These are phyloP conservation scores for Eupithecia tripunctaria DNA, from an alignment of 2,888 invertebrate genomes.

Conservation along the genomic window DNA sequence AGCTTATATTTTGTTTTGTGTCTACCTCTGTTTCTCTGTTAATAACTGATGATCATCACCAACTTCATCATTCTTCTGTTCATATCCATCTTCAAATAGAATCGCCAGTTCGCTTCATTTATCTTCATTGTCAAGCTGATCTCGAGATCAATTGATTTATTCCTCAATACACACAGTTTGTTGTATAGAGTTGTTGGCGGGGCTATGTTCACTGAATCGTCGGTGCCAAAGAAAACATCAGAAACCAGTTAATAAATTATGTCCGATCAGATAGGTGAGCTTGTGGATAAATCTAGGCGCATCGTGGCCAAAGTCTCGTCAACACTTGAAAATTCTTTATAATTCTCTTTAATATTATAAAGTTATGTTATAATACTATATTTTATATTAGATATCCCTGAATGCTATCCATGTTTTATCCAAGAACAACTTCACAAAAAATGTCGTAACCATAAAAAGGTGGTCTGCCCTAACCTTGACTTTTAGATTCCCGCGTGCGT, in stretches of 20 bases:
- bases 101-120: background rate
- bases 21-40: background rate
- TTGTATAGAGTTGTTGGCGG: background rate
- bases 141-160: background rate
- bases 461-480: background rate
- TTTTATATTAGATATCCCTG: background rate
- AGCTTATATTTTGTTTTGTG: background rate
- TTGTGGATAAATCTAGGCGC: background rate
- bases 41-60: background rate
- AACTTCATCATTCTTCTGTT: background rate
- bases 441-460: background rate
- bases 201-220: background rate
- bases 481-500: background rate
- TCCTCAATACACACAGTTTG: background rate
- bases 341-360: background rate
- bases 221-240: conserved; percentile 27
- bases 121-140: background rate
- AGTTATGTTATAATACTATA: background rate
- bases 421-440: background rate
- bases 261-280: conserved; percentile 7
- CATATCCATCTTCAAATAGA: background rate
- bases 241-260: conserved; percentile 25
- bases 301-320: background rate
- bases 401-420: background rate
- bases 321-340: background rate